phyloP scores from a whole-genome alignment of 2,888 invertebrate genomes.

The Drosophila nr. medialis region DNA sequence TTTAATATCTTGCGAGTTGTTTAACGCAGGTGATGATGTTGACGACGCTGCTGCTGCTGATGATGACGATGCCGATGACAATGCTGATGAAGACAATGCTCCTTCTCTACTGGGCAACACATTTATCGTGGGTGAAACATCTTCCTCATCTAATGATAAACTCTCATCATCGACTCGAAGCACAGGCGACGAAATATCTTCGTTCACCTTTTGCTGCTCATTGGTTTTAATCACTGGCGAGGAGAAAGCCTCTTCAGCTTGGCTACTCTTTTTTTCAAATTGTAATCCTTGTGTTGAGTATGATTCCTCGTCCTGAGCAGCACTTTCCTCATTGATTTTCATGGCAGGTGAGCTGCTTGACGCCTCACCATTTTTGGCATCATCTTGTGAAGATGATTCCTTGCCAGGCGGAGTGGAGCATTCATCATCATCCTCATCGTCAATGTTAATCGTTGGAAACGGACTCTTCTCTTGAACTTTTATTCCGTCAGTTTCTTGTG shows the following conservation, averaged over 20 bases:
- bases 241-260: slow-evolving; percentile 11
- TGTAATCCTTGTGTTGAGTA: not conserved
- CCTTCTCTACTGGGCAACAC: not conserved
- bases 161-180: not conserved
- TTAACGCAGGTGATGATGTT: slow-evolving; percentile 14
- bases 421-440: not conserved
- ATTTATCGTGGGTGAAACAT: slow-evolving; percentile 1
- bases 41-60: not conserved
- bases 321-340: not conserved
- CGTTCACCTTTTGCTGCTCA: not conserved
- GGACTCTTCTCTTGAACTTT: slow-evolving; percentile 11
- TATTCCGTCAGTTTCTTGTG: not conserved
- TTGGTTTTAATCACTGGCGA: slow-evolving; percentile 15
- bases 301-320: not conserved
- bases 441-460: not conserved
- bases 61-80: not conserved
- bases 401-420: not conserved
- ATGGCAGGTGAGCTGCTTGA: not conserved
- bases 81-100: not conserved
- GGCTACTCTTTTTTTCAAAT: not conserved
- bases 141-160: slow-evolving; percentile 28
- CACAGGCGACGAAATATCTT: slow-evolving; percentile 12
- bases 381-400: not conserved
- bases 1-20: slow-evolving; percentile 7
- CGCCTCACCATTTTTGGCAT: slow-evolving; percentile 7